A percentile compares a stretch with the other conserved stretches of the same genome.
These are phyloP conservation scores for Drosophila borborema DNA, from an alignment of 2,888 invertebrate genomes.

Conservation along the genomic window DNA sequence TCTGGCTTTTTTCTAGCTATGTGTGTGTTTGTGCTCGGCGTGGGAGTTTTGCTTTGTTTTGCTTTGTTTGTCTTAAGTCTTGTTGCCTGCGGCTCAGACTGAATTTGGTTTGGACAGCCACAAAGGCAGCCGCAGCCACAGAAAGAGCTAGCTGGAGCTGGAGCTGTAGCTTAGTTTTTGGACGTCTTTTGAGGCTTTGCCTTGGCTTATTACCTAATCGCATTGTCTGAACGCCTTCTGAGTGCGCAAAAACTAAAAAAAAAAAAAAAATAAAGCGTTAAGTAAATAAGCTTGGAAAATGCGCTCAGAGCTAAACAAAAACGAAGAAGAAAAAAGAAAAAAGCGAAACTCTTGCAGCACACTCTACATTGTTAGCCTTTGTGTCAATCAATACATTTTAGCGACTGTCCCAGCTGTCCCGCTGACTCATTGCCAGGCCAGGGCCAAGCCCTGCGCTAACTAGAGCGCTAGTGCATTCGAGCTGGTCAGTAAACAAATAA, in stretches of 20 bases:
- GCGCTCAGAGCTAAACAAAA: slow-evolving; percentile 21
- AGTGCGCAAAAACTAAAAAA: slow-evolving; percentile 36
- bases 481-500: slow-evolving; percentile 15
- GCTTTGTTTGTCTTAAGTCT: slow-evolving; percentile 47
- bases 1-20: slow-evolving; percentile 22
- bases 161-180: slow-evolving; percentile 30
- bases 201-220: slow-evolving; percentile 64
- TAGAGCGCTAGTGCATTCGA: slow-evolving; percentile 27
- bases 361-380: slow-evolving; percentile 33
- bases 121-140: background rate
- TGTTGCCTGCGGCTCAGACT: slow-evolving; percentile 62
- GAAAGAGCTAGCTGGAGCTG: slow-evolving; percentile 11
- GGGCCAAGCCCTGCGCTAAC: slow-evolving; percentile 25
- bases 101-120: slow-evolving; percentile 52
- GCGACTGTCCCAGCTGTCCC: slow-evolving; percentile 13
- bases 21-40: slow-evolving; percentile 43
- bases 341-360: slow-evolving; percentile 9
- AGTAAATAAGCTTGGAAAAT: slow-evolving; percentile 48
- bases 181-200: slow-evolving; percentile 51
- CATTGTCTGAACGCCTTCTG: slow-evolving; percentile 50
- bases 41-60: slow-evolving; percentile 73
- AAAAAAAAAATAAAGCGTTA: slow-evolving; percentile 7
- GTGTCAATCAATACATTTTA: slow-evolving; percentile 46
- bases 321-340: background rate
- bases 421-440: slow-evolving; percentile 57